A percentile compares a stretch with the other conserved stretches of the same genome.
These are phyloP conservation scores for Deilephila porcellus DNA, from an alignment of 2,888 invertebrate species.

Conservation along the genomic window DNA sequence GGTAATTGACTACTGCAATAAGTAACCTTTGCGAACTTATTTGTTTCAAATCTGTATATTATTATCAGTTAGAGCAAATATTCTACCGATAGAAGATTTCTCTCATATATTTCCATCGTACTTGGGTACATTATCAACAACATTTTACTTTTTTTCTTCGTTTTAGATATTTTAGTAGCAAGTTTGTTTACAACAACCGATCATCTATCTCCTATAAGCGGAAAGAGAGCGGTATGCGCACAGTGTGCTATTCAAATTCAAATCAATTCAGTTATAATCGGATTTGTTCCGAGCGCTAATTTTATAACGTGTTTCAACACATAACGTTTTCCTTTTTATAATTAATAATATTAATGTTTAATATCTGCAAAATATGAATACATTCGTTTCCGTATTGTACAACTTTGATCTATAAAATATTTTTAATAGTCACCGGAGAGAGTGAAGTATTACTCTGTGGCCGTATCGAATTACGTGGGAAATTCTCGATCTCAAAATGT, in stretches of 20 bases:
- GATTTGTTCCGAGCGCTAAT: conserved; percentile 11
- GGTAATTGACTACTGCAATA: no score
- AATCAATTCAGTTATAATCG: conserved; percentile 21
- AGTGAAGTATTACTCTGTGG: neutral
- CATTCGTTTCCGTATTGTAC: neutral
- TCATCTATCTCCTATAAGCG: neutral
- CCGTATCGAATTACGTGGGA: neutral
- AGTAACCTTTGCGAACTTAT: no score
- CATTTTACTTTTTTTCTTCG: neutral
- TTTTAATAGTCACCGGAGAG: neutral
- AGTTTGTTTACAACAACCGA: neutral
- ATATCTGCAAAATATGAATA: neutral
- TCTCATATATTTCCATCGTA: neutral
- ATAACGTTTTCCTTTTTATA: neutral
- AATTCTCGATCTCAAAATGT: neutral
- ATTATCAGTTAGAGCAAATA: no score
- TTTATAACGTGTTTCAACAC: conserved; percentile 9
- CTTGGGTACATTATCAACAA: neutral
- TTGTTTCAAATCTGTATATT: no score
- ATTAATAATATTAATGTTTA: conserved; percentile 14
- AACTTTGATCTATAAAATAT: conserved; percentile 1
- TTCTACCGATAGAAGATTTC: no score
- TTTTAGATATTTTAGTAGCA: neutral
- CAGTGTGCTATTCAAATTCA: conserved; percentile 10
- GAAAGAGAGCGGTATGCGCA: conserved; percentile 13